These are phyloP conservation scores for Coturnix japonica DNA, from an alignment of 2,113 vertebrate species.

Conservation along the genomic window DNA sequence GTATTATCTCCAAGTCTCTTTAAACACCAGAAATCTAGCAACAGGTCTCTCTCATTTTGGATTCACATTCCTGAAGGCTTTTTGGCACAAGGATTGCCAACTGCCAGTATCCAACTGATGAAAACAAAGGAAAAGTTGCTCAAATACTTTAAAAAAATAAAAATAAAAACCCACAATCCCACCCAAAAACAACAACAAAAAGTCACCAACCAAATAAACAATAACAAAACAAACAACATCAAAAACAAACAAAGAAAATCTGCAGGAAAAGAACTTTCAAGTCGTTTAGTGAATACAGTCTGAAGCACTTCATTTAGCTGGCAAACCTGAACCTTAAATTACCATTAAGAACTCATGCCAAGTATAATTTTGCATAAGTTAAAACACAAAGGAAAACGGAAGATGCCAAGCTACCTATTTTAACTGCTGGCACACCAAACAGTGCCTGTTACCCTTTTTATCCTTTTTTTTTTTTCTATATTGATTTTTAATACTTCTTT, in stretches of 20 bases:
- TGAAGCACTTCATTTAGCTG: not conserved
- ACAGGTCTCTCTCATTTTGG: not conserved
- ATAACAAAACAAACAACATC: not conserved
- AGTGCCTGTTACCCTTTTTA: not conserved
- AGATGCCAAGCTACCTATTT: not conserved
- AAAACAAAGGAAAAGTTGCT: conserved; percentile 19
- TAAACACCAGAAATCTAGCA: not conserved
- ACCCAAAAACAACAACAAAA: not conserved
- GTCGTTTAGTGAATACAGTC: not conserved
- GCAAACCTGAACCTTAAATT: not conserved
- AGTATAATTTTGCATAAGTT: not conserved
- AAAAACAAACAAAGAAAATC: not conserved
- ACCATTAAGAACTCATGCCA: not conserved
- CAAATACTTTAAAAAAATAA: not conserved
- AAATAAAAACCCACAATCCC: not conserved
- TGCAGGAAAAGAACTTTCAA: not conserved
- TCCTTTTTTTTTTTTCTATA: not conserved
- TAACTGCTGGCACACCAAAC: not conserved
- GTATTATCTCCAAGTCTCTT: not conserved
- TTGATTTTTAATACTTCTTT: not conserved
- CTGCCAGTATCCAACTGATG: not conserved
- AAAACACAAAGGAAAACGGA: not conserved
- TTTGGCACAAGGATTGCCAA: conserved; percentile 2
- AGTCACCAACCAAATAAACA: not conserved
- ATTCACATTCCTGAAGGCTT: not conserved